Evolutionary conservation across 2,797 vertebrate species (phyloP).

Genomic region (Myripristis jacobus): DNA sequence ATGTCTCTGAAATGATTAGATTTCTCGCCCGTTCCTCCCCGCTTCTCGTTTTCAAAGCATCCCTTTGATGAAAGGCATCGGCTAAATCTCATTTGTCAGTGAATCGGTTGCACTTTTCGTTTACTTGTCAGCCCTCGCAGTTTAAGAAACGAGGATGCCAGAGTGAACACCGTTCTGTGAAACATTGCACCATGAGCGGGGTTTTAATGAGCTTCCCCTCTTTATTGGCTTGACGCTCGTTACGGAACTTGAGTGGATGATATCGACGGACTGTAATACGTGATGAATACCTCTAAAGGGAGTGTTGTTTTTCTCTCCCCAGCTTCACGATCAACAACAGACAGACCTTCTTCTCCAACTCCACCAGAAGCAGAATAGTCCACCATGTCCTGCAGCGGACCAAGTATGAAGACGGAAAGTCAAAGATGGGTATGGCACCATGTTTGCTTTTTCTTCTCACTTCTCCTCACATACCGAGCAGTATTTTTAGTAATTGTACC

Average conservation of each 20-base stretch:
- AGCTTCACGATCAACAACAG: slow-evolving; percentile 99
- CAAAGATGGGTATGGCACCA: slow-evolving; percentile 92
- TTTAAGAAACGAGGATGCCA: slow-evolving; percentile 33
- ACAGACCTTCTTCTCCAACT: slow-evolving; percentile 98
- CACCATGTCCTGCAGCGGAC: slow-evolving; percentile 97
- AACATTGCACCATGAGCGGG: slow-evolving; percentile 12
- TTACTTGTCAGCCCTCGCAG: slow-evolving; percentile 16
- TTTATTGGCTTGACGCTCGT: slow-evolving; percentile 6
- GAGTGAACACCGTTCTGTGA: not conserved
- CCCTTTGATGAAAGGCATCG: slow-evolving; percentile 41
- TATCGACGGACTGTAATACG: slow-evolving; percentile 18
- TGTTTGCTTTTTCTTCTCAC: not conserved
- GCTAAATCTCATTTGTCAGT: slow-evolving; percentile 37
- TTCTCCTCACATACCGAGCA: slow-evolving; percentile 1
- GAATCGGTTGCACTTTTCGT: slow-evolving; percentile 33
- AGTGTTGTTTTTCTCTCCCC: slow-evolving; percentile 49
- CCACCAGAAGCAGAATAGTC: slow-evolving; percentile 96
- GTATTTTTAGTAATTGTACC: slow-evolving; percentile 2
- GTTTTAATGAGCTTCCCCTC: slow-evolving; percentile 40
- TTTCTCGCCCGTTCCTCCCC: slow-evolving; percentile 6
- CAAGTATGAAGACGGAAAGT: slow-evolving; percentile 97
- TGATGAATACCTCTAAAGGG: slow-evolving; percentile 33
- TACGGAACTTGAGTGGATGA: slow-evolving; percentile 21
- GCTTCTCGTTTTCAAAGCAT: slow-evolving; percentile 22
- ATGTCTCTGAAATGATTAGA: slow-evolving; percentile 36